Evolutionary conservation across 2,797 vertebrate genomes (phyloP), one percentile per base, ranked within the genome.

Genomic region (Natrix natrix): DNA sequence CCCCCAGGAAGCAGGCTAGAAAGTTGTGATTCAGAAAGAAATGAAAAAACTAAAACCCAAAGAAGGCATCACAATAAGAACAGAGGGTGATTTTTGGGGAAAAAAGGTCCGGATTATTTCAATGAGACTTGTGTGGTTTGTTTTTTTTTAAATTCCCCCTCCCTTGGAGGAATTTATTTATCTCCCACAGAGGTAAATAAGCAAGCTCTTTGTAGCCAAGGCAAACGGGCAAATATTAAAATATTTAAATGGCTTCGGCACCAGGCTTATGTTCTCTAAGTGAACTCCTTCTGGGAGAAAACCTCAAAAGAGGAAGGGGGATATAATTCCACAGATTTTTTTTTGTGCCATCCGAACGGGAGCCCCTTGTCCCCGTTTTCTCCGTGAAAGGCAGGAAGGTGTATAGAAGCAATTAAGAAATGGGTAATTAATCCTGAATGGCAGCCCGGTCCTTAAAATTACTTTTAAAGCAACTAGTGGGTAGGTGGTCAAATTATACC

Each of bases 401-500:
- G 74, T 48, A 20, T 48, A 83, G 74, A 83, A 48, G 74, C 74
- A 48, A 83, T 83, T 83, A 48, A 83, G 74, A 83, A 83, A 83
- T 78, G 20, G 74, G 74, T 48, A 83, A 83, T 83, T 83, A 83
- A 83, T 83, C 74, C 43, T 83, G 74, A 83, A 83, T 83, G 74
- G 37, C 74, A 83, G 37, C n/a, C 95, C 95, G 92, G 95, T 93
- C 96, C 94, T 92, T 95, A 94, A 94, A 96, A 96, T 91, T 94
- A 93, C 96, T 96, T 97, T 93, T 96, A 94, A 97, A 97, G 96
- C 93, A 96, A 93, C 93, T 92, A 7, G 94, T 95, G 95, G 95
- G 97, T 97, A 97, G 96, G 96, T 97, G 97, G 97, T 95, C 97
- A 97, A 97, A 97, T 97, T 97, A 97, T 96, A 97, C 97, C 96